Evolutionary conservation across 2,888 invertebrate species (phyloP), one percentile per base, ranked within the genome.

Genomic region (Oxyteleia sp.): DNA sequence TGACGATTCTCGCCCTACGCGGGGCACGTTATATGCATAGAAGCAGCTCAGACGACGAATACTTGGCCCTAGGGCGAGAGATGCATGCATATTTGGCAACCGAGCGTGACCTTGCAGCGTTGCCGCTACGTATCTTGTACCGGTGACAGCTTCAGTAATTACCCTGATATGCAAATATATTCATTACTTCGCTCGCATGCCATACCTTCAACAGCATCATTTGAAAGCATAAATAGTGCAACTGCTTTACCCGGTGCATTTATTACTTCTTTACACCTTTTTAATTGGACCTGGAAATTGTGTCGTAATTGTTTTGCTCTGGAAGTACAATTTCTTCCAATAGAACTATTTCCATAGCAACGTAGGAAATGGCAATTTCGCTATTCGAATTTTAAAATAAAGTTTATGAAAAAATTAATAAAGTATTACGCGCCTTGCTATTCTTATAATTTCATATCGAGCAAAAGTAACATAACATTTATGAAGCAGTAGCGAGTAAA

Each of bases 121-220:
- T 72, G 82, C 84, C 85, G 86, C 82, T 87, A 87, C 80, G 83
- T 90, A 89, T 89, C 89, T 90, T 91, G 90, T 90, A 90, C 90
- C 89, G 87, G 90, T 89, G 90, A 91, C 91, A 88, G 76, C 90
- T 89, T 91, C 89, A 87, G 91, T 92, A 92, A 92, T 92, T 90
- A 91, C 88, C 88, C 89, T 88, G 91, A 91, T 92, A 93, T 93
- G 93, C 92, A 93, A 93, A 93, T 93, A 92, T 93, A 93, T 93
- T 93, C 93, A 93, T 93, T 92, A 92, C 92, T 88, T 89, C 85
- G 88, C 86, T 87, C 86, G 83, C 87, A 85, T 87, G 86, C 87
- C 88, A 87, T 87, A 89, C 87, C 88, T 88, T 88, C 84, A 66
- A 57, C 75, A 64, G 57, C 63, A 57, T 76, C 51, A 68, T 81